These are phyloP conservation scores for Amphiduros pacificus DNA, from an alignment of 2,888 invertebrate genomes.

Conservation along the genomic window DNA sequence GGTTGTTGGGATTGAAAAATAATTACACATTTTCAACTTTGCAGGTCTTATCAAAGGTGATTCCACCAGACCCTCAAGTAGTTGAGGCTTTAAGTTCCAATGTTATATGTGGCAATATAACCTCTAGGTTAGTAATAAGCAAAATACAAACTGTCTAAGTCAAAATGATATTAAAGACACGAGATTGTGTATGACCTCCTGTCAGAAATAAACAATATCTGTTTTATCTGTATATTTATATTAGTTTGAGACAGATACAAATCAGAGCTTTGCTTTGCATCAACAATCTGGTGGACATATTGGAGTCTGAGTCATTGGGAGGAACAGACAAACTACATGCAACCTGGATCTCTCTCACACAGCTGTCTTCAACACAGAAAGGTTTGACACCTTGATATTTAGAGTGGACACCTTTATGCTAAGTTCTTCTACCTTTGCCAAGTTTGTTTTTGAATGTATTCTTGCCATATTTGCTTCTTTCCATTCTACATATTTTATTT, in stretches of 20 bases:
- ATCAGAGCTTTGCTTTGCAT: conserved; percentile 71
- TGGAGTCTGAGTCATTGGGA: conserved; percentile 70
- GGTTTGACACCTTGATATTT: conserved; percentile 46
- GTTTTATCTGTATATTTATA: background rate
- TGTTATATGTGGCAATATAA: conserved; percentile 58
- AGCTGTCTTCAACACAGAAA: conserved; percentile 67
- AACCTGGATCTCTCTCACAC: conserved; percentile 71
- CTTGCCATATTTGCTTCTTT: too few relatives aligned
- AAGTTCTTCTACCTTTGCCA: too few relatives aligned
- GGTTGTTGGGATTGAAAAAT: background rate
- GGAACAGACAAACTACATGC: conserved; percentile 61
- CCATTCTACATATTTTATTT: too few relatives aligned
- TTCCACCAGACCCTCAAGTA: conserved; percentile 65
- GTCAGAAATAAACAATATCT: background rate
- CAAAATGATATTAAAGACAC: too few relatives aligned
- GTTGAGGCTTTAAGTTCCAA: conserved; percentile 64
- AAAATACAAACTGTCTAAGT: too few relatives aligned
- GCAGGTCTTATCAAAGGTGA: conserved; percentile 64
- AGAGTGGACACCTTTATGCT: too few relatives aligned
- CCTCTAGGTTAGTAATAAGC: too few relatives aligned
- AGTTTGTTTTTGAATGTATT: too few relatives aligned
- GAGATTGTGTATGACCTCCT: too few relatives aligned
- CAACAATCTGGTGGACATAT: conserved; percentile 70
- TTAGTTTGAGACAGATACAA: conserved; percentile 61
- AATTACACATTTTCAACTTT: background rate